Evolutionary conservation across 2,797 vertebrate genomes (phyloP).

Genomic region (Sitta carolinensis): DNA sequence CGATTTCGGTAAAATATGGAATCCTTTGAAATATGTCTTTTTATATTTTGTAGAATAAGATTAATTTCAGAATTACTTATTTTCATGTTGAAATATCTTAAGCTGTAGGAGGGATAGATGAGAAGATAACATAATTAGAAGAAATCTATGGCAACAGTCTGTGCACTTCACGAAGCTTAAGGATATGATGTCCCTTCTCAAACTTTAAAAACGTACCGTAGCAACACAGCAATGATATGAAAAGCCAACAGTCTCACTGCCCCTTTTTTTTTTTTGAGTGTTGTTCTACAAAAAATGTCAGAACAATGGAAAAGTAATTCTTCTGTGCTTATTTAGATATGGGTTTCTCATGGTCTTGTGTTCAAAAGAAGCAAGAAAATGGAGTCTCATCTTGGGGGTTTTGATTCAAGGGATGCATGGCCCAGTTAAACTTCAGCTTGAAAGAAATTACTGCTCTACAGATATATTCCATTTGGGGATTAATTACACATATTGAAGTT

Average conservation of each 20-base stretch:
- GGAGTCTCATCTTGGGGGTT: background rate
- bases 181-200: background rate
- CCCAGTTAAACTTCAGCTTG: background rate
- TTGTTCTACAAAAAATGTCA: background rate
- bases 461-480: background rate
- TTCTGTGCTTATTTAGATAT: background rate
- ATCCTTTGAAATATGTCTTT: background rate
- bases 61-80: background rate
- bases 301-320: background rate
- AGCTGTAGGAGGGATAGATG: background rate
- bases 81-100: background rate
- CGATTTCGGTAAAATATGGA: background rate
- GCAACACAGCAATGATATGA: background rate
- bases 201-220: background rate
- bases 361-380: background rate
- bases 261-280: background rate
- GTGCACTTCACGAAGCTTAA: background rate
- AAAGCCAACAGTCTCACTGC: background rate
- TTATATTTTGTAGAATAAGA: background rate
- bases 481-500: background rate
- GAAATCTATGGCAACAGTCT: conserved; percentile 5
- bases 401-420: background rate
- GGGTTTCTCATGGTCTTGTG: background rate
- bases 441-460: background rate
- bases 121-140: conserved; percentile 14